Percentiles rank a stretch among this genome's conserved stretches.
Conservation (phyloP, 2,888 invertebrate species). For the Eutolmus rufibarbis region DNA sequence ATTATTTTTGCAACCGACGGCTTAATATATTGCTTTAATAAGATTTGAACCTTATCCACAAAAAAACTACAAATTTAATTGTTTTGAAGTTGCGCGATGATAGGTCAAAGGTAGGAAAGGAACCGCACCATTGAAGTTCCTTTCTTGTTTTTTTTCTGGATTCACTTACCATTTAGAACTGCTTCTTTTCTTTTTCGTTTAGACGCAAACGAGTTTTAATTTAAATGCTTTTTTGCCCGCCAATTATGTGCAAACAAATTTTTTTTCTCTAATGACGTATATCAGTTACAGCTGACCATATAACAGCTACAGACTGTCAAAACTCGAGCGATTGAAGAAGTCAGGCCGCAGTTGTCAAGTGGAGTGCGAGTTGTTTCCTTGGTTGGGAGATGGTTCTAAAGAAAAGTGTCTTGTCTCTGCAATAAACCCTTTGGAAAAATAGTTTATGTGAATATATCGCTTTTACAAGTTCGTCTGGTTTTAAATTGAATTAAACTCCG, state of each 20-base stretch:
- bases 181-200: background rate
- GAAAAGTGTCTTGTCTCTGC: background rate
- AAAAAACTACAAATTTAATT: background rate
- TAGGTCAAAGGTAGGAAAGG: background rate
- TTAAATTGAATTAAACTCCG: background rate
- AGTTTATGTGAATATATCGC: background rate
- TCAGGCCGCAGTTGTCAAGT: background rate
- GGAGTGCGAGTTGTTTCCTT: background rate
- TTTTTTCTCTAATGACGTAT: background rate
- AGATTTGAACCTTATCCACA: background rate
- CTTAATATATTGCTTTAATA: background rate
- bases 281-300: background rate
- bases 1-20: background rate
- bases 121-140: background rate
- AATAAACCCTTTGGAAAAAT: background rate
- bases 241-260: background rate
- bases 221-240: background rate
- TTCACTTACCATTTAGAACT: background rate
- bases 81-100: background rate
- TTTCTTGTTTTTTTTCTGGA: background rate
- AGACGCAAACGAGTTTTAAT: background rate
- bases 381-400: background rate
- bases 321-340: background rate
- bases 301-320: background rate
- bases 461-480: background rate